Conservation (phyloP, 2,888 invertebrate genomes). For the Caenorhabditis parvicauda region DNA sequence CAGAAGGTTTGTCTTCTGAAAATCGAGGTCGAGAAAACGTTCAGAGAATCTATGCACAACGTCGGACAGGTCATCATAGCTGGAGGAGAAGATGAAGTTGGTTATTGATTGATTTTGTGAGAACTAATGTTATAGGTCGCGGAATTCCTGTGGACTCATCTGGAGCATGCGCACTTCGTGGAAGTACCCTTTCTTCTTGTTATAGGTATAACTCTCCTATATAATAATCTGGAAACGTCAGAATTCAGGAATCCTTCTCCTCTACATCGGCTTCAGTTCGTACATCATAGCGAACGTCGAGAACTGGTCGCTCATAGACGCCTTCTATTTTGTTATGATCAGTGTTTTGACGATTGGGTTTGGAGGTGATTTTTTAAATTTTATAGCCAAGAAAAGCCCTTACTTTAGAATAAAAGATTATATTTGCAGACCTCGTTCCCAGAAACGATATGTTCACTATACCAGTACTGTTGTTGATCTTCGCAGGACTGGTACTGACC, state of each 20-base stretch:
- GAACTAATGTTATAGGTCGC: constrained; percentile 33
- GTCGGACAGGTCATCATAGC: constrained; percentile 57
- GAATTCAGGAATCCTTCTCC: constrained; percentile 23
- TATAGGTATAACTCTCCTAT: constrained; percentile 17
- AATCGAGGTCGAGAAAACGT: background rate
- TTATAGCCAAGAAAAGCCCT: background rate
- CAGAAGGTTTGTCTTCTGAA: constrained; percentile 16
- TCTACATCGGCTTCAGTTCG: constrained; percentile 42
- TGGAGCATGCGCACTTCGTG: constrained; percentile 60
- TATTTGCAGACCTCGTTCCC: constrained; percentile 62
- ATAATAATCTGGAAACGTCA: no score
- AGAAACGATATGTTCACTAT: constrained; percentile 83
- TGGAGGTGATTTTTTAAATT: constrained; percentile 59
- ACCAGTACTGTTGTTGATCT: constrained; percentile 83
- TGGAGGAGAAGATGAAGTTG: constrained; percentile 58
- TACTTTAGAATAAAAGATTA: background rate
- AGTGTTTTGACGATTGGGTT: constrained; percentile 93
- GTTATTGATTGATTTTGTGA: background rate
- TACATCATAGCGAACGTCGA: constrained; percentile 46
- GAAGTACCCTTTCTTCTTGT: constrained; percentile 58
- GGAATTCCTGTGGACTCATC: constrained; percentile 60
- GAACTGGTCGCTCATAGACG: constrained; percentile 70
- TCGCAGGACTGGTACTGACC: constrained; percentile 88
- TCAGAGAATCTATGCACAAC: constrained; percentile 34
- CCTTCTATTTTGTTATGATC: constrained; percentile 94